Base-by-base conservation (phyloP, 2,888 invertebrate species). In the Luffia ferchaultella region DNA sequence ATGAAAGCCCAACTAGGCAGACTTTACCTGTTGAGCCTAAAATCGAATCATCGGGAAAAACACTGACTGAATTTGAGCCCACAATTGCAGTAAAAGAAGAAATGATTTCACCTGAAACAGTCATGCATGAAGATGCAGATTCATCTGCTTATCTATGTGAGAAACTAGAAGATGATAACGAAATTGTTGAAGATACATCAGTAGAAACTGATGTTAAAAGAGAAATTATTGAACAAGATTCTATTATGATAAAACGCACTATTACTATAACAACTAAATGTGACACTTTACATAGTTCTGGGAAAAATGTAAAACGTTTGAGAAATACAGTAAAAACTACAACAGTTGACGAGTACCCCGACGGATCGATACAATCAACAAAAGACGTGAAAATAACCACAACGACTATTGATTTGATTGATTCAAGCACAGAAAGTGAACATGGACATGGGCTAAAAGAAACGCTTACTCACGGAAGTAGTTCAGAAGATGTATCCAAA, bases 291-390 rank as follows among this genome's bases (percentile, higher is more conserved):
- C 70, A 82, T 48, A 87, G 86, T 53, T 68, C 71, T 48, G 85
- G 87, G 55, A 67, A 67, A 54, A 76, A 69, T 63, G 85, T 86
- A 45, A 87, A 85, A 68, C 84, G 87, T 18, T 75, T 87, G 49
- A 82, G 87, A 58, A 87, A 87, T 45, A 87, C 87, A 12, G 73
- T 86, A 46, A 87, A 86, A 61, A 85, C 84, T 0, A 72, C 69
- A 7, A 80, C 78, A 16, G 68, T 78, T 1, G 84, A 84, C 58
- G 76, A 74, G 59, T 82, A 73, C 58, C 80, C 84, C 1, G 85
- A 86, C 60, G 87, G 86, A 20, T 85, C 87, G 2, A 80, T 85
- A 46, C 86, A 87, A 65, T 84, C 84, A 2, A 83, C 83, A 1
- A 83, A 80, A 68, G 85, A 85, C 55, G 77, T 83, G 1, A 84